A percentile compares a stretch with the other conserved stretches of the same genome.
Conservation (phyloP, 2,797 vertebrate genomes). For the Anguilla marmorata region DNA sequence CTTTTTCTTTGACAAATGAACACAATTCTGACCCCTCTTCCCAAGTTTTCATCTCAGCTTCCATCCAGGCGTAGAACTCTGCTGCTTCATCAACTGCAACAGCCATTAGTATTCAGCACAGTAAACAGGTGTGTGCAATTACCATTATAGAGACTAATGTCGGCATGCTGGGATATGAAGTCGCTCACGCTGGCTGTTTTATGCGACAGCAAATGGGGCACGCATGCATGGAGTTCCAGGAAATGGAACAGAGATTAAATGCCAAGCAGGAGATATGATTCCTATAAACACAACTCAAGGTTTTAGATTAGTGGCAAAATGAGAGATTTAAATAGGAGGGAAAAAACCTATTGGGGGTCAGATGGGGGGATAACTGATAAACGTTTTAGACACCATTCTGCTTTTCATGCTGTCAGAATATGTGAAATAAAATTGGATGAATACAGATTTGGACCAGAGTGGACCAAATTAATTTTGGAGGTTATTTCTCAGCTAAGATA, state of each 20-base stretch:
- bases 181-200: background rate
- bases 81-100: background rate
- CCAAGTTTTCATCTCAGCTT: background rate
- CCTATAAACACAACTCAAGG: background rate
- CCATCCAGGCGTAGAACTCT: background rate
- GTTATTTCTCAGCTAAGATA: background rate
- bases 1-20: background rate
- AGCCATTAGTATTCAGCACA: background rate
- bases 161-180: background rate
- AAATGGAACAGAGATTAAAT: background rate
- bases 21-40: background rate
- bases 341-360: background rate
- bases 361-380: background rate
- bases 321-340: background rate
- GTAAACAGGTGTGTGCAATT: constrained; percentile 5
- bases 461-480: background rate
- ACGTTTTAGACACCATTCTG: background rate
- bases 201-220: background rate
- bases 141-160: background rate
- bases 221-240: background rate
- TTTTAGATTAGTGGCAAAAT: background rate
- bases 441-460: background rate
- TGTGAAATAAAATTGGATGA: background rate
- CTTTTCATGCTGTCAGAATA: background rate
- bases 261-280: background rate